phyloP scores from a whole-genome alignment of 35 echinoderm and acorn worm species.

The Apostichopus parvimensis region DNA sequence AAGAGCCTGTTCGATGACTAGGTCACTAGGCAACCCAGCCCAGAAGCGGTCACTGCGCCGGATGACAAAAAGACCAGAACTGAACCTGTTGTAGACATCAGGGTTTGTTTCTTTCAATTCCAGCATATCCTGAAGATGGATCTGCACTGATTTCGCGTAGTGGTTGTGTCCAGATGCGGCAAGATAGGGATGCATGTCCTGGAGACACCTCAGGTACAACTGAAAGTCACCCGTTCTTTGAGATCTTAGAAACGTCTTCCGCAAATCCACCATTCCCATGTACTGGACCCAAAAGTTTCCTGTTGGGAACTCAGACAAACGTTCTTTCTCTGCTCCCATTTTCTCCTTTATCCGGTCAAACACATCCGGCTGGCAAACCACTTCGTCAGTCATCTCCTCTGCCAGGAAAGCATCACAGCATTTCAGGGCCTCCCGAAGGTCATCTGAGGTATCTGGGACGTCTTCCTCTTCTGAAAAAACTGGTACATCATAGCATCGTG shows the following conservation, averaged over 20 bases:
- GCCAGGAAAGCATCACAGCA: not conserved
- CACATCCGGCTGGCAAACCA: not conserved
- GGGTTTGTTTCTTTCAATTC: slow-evolving; percentile 56
- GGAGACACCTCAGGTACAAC: slow-evolving; percentile 1
- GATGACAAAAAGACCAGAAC: slow-evolving; percentile 55
- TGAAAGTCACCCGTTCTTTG: too few species aligned
- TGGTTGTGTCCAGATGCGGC: slow-evolving; percentile 63
- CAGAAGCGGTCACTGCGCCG: not conserved
- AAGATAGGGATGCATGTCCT: slow-evolving; percentile 69
- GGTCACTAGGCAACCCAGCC: too few species aligned
- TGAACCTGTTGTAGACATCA: slow-evolving; percentile 29
- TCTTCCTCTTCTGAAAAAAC: not conserved
- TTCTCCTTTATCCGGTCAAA: not conserved
- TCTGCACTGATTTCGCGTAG: slow-evolving; percentile 39
- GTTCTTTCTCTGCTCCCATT: too few species aligned
- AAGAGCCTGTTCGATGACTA: too few species aligned
- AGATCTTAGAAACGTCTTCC: too few species aligned
- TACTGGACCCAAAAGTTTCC: too few species aligned
- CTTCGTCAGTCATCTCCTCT: not conserved
- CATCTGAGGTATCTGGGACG: not conserved
- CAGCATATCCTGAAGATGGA: slow-evolving; percentile 66
- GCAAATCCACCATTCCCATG: too few species aligned
- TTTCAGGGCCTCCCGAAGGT: not conserved
- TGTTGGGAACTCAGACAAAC: too few species aligned
- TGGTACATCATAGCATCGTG: not conserved